Evolutionary conservation across 1,140 invertebrate species (phyloP), one percentile per base, ranked within the genome.

Genomic region (Potamilus streckersoni): DNA sequence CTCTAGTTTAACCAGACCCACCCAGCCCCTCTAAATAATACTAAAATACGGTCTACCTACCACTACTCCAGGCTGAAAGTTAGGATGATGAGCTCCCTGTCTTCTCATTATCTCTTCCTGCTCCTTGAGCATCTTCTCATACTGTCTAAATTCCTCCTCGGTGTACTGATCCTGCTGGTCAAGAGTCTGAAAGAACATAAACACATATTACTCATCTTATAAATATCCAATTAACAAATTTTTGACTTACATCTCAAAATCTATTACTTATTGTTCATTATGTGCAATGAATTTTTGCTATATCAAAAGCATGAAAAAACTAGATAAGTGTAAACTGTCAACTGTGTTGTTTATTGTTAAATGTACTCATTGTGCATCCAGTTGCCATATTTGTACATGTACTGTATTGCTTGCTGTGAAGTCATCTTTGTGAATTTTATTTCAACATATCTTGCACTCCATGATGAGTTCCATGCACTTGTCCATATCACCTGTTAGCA

Each of bases 151-250:
- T 84, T 97, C 96, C 79, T 96, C 93, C 72, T 94, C 93, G 11
- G 94, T 93, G 84, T 94, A 98, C n/a, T 94, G 91, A 78, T 95
- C 92, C 82, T 96, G 94, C 19, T 97, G 89, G 68, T 89, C 90
- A 65, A 89, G 67, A 14, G 82, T 84, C 85, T 88, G 77, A 38
- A 77, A 16, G n/a, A 60, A 49, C 62, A 23, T 38, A 49, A 68
- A 55, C 58, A 49, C 57, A 17, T 4, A 65, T 31, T 19, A 19
- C 14, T 27, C 55, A 31, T 66, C 5, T 60, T n/a, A 8, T 38
- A 5, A 15, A 59, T 20, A 69, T 69, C 16, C 16, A 13, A 31
- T 63, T 69, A 57, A 31, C 27, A 31, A 31, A 31, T 4, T 31
- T 31, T 31, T 31, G 27, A 31, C 1, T 31, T 31, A 20, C n/a